These are phyloP conservation scores for Iselma pallidipennis DNA, from an alignment of 2,888 invertebrate species.

Conservation along the genomic window DNA sequence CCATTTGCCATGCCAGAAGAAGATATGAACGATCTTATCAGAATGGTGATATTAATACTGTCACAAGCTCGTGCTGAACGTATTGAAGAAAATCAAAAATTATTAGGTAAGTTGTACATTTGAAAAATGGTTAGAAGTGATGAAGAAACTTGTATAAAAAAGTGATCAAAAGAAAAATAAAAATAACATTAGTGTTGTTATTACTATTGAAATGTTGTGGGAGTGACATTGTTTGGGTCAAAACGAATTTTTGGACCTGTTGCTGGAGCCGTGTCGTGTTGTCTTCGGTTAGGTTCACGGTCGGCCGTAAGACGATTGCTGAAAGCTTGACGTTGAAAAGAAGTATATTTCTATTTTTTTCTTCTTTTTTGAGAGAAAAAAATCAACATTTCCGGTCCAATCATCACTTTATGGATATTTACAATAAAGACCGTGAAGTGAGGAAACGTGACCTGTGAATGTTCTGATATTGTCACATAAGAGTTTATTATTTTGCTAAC, in stretches of 20 bases:
- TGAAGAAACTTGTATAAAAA: neutral
- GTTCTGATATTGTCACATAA: neutral
- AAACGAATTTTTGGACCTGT: constrained; percentile 43
- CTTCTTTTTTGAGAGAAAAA: neutral
- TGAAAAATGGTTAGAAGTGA: neutral
- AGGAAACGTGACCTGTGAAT: neutral
- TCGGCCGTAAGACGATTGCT: constrained; percentile 41
- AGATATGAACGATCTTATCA: constrained; percentile 44
- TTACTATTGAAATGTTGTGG: constrained; percentile 3
- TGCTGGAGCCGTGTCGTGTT: constrained; percentile 42
- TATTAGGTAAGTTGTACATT: constrained; percentile 13
- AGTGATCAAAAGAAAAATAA: too few relatives aligned
- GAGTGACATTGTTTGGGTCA: neutral
- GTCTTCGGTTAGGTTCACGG: constrained; percentile 43
- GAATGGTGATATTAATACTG: constrained; percentile 15
- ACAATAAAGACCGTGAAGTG: constrained; percentile 39
- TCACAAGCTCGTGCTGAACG: constrained; percentile 13
- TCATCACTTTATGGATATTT: constrained; percentile 37
- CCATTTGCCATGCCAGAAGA: constrained; percentile 52
- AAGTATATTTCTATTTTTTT: neutral
- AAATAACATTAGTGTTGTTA: neutral
- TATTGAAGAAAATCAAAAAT: neutral
- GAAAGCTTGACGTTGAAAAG: constrained; percentile 7
- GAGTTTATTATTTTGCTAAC: neutral
- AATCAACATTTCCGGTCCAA: neutral